phyloP scores from a whole-genome alignment of 2,113 vertebrate genomes.

The Maccullochella peelii region DNA sequence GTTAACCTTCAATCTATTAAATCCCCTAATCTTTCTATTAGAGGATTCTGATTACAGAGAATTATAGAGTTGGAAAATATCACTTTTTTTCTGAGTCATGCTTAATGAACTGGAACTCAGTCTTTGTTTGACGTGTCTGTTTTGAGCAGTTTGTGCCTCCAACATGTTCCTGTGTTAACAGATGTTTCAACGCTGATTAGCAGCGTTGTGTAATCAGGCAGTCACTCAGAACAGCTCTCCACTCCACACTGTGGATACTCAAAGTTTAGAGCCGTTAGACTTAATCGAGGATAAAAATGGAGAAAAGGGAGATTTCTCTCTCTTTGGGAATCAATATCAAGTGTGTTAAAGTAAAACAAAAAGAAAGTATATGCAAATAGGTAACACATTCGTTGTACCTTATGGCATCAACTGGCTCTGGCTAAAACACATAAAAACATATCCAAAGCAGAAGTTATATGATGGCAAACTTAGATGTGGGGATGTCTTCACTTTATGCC shows the following conservation, averaged over 20 bases:
- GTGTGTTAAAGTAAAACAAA: not conserved
- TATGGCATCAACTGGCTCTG: not conserved
- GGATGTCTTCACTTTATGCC: not conserved
- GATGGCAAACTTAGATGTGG: too few species aligned
- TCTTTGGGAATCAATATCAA: not conserved
- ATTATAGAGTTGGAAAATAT: not conserved
- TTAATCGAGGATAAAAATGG: not conserved
- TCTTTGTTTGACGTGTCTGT: constrained; percentile 42
- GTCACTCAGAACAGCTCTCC: constrained; percentile 47
- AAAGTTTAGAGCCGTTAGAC: not conserved
- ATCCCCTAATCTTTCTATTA: not conserved
- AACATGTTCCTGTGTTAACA: constrained; percentile 45
- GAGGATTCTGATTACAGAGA: constrained; percentile 1
- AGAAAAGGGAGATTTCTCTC: not conserved
- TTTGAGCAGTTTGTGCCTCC: constrained; percentile 24
- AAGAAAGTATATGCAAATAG: not conserved
- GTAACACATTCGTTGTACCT: not conserved
- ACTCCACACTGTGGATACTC: not conserved
- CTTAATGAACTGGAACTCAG: constrained; percentile 26
- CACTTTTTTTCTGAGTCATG: not conserved
- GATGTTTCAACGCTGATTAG: constrained; percentile 71
- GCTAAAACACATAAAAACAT: not conserved
- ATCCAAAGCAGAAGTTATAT: not conserved
- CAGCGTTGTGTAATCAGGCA: constrained; percentile 58
- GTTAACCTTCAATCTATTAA: not conserved